A percentile compares a stretch with the other conserved stretches of the same genome.
Evolutionary conservation across 2,113 vertebrate species (phyloP).

Genomic region (Vulpes lagopus): DNA sequence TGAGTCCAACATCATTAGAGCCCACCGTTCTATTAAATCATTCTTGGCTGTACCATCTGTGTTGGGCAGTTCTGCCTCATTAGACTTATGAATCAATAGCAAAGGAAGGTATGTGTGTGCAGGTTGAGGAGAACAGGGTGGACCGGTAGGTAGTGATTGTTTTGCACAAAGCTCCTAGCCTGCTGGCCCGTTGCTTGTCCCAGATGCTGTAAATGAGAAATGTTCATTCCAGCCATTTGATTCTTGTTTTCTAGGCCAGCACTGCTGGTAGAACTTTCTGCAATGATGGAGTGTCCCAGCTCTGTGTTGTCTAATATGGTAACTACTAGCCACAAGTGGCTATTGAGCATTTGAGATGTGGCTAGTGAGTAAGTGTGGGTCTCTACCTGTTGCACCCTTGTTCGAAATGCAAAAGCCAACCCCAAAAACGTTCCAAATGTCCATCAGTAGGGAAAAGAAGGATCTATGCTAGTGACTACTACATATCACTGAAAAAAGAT

Average conservation of each 20-base stretch:
- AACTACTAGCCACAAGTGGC: neutral
- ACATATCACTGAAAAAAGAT: neutral
- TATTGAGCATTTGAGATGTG: neutral
- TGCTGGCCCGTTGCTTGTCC: neutral
- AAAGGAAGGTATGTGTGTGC: neutral
- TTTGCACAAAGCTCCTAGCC: neutral
- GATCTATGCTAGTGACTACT: neutral
- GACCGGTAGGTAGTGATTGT: neutral
- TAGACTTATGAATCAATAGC: neutral
- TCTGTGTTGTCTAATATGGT: neutral
- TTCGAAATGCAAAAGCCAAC: neutral
- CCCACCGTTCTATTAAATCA: neutral
- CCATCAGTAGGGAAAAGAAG: neutral
- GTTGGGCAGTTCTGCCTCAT: neutral
- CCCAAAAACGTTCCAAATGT: neutral
- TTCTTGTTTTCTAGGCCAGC: neutral
- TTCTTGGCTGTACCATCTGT: neutral
- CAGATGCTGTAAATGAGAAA: neutral
- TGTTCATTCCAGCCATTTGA: neutral
- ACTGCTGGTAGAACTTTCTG: neutral
- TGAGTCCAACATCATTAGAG: neutral
- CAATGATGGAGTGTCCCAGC: neutral
- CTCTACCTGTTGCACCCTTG: neutral
- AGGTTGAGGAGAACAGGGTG: neutral
- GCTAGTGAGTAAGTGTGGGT: neutral